A percentile compares a stretch with the other conserved stretches of the same genome.
phyloP scores from a whole-genome alignment of 2,888 invertebrate genomes.

The Empis stercorea region DNA sequence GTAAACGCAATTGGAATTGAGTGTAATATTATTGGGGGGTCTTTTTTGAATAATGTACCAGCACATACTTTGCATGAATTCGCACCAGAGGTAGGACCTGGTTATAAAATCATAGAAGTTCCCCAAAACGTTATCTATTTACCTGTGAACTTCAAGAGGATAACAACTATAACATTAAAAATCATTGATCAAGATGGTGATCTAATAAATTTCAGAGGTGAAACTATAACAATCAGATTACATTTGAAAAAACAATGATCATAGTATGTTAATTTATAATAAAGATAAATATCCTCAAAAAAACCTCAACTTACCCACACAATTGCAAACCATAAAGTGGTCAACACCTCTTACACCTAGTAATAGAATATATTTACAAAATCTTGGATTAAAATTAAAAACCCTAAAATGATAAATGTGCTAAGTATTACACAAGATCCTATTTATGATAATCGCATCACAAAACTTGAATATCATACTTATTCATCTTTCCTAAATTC shows the following conservation, averaged over 20 bases:
- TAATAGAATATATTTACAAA: not conserved
- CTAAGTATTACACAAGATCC: not conserved
- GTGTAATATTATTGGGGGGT: constrained; percentile 7
- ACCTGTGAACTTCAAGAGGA: constrained; percentile 18
- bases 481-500: constrained; percentile 7
- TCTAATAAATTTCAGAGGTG: constrained; percentile 22
- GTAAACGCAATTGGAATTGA: constrained; percentile 13
- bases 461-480: constrained; percentile 8
- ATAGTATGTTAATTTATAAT: not conserved
- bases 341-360: too few species aligned
- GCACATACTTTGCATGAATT: constrained; percentile 26
- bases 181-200: constrained; percentile 22
- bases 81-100: constrained; percentile 20
- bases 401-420: not conserved
- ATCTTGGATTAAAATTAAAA: not conserved
- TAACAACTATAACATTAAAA: constrained; percentile 20
- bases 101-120: constrained; percentile 26
- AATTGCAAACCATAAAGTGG: too few species aligned
- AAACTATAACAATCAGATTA: constrained; percentile 18
- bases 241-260: constrained; percentile 10
- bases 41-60: constrained; percentile 13
- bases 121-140: constrained; percentile 24
- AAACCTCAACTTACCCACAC: too few species aligned
- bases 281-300: not conserved
- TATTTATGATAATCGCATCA: not conserved